Percentiles rank a stretch among this genome's conserved stretches.
phyloP scores from a whole-genome alignment of 2,888 invertebrate species.

The Eupithecia insigniata region DNA sequence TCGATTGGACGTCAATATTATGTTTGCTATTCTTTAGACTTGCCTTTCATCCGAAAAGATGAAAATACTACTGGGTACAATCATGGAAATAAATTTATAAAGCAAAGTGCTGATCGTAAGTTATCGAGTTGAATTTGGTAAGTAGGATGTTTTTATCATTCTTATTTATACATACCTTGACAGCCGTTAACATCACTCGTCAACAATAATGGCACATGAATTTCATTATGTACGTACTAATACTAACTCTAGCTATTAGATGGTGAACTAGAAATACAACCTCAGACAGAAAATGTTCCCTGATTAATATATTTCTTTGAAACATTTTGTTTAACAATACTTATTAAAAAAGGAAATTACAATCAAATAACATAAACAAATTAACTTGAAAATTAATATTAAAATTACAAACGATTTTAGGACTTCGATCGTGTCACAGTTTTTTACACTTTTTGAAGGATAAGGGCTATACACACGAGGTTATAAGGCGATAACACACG shows the following conservation, averaged over 20 bases:
- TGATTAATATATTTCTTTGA: not conserved
- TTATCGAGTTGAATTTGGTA: too few species aligned
- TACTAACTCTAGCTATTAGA: not conserved
- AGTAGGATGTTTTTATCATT: too few species aligned
- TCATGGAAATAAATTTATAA: not conserved
- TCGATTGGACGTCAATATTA: not conserved
- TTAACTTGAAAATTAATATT: too few species aligned
- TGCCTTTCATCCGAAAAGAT: not conserved
- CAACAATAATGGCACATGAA: not conserved
- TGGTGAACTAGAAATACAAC: not conserved
- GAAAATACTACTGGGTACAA: not conserved
- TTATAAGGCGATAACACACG: conserved; percentile 30
- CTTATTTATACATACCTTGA: too few species aligned
- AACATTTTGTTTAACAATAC: too few species aligned
- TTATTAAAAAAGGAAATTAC: too few species aligned
- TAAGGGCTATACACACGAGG: conserved; percentile 15
- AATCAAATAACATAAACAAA: too few species aligned
- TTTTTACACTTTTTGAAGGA: conserved; percentile 16
- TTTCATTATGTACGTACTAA: not conserved
- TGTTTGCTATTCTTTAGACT: not conserved
- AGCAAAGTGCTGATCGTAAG: not conserved
- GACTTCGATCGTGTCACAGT: not conserved
- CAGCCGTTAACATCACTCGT: too few species aligned
- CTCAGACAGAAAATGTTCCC: not conserved
- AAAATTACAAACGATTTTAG: not conserved